Conservation (phyloP, 2,113 vertebrate genomes). For the Paradisaea rubra region DNA sequence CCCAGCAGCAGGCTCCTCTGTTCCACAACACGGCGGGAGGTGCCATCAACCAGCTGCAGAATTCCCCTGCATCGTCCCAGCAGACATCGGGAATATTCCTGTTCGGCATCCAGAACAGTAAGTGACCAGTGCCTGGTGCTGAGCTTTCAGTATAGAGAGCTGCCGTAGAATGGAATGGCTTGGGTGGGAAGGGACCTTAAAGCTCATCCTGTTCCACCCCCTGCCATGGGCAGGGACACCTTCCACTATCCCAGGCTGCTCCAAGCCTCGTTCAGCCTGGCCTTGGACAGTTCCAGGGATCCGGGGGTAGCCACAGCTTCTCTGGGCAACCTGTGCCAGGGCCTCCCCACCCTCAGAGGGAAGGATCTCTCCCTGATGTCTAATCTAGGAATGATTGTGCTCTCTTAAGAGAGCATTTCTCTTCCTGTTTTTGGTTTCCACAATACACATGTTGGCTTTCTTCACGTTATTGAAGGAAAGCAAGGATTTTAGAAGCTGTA, state of each 20-base stretch:
- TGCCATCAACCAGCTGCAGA: conserved; percentile 83
- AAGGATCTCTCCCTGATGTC: neutral
- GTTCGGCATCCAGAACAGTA: conserved; percentile 96
- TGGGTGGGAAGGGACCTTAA: neutral
- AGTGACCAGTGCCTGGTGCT: conserved; percentile 30
- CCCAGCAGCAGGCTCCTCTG: conserved; percentile 84
- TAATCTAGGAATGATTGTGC: neutral
- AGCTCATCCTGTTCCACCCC: rapidly evolving
- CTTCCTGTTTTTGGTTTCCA: neutral
- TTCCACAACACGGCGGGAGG: conserved; percentile 84
- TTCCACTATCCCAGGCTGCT: rapidly evolving
- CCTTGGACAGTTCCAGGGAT: neutral
- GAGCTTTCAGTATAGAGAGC: neutral
- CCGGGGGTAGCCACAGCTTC: neutral
- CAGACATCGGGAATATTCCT: conserved; percentile 89
- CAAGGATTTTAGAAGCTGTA: neutral
- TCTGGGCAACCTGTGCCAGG: neutral
- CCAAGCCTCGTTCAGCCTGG: rapidly evolving
- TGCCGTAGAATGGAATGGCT: neutral
- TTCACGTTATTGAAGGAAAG: neutral
- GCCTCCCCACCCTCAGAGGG: rapidly evolving
- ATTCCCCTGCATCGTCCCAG: conserved; percentile 78
- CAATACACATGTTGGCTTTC: neutral
- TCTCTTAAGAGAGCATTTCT: neutral
- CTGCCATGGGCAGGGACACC: neutral